Evolutionary conservation across 2,113 vertebrate genomes (phyloP), one percentile per base, ranked within the genome.

Genomic region (Ophthalmolycus amberensis): DNA sequence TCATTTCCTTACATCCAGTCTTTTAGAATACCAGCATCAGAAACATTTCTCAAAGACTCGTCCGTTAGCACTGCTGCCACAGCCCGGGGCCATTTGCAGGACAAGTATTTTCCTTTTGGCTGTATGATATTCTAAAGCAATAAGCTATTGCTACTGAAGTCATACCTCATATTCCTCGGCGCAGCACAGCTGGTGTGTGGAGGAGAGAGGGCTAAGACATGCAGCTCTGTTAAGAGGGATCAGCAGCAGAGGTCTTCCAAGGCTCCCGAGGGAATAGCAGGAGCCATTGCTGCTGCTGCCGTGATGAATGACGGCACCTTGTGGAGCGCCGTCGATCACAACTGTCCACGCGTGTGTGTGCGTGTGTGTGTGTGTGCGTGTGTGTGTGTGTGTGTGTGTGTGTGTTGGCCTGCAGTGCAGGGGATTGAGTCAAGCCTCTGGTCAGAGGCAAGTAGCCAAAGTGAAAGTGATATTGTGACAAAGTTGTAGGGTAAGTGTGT

Each of bases 391-490:
- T 12, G 12, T 11, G 42, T 59, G 60, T 71, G 38, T 65, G 40
- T 59, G 22, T 9, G 11, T 10, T 42, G 37, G 54, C 8, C 22
- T 10, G 11, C 25, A 58, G 80, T 10, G 60, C 20, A 71, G 42
- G 60, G 76, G 70, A 77, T 34, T 29, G 46, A 85, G 88, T 83
- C 60, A 60, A 71, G 66, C 64, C 54, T 72, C 71, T 75, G 89
- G 68, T 86, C 75, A 70, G 65, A 9, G 29, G 79, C 75, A 32
- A 37, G 59, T 20, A 70, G 72, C 88, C 77, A 81, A 70, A 75
- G 83, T 79, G 81, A 86, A 91, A 88, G 59, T 40, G 71, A 85
- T 86, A 83, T 75, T 84, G 80, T 80, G 80, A 79, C 76, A 54
- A 75, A 82, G 71, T 64, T 73, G 84, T 59, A 77, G 76, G 60